These are phyloP conservation scores for Rhamphomyia laevipes DNA, from an alignment of 2,888 invertebrate species.

Conservation along the genomic window DNA sequence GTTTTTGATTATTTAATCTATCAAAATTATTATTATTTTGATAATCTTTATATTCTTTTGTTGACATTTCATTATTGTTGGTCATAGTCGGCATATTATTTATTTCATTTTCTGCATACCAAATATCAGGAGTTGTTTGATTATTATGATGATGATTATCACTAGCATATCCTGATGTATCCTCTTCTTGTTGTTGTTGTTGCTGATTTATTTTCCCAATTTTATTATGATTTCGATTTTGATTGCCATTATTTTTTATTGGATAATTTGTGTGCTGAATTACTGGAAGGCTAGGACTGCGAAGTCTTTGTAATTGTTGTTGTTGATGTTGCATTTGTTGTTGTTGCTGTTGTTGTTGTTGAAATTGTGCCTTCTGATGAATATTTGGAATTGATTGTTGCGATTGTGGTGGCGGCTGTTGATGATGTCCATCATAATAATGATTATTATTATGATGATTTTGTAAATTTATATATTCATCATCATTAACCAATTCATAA, in stretches of 20 bases:
- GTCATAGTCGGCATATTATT: slow-evolving; percentile 11
- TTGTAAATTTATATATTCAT: slow-evolving; percentile 2
- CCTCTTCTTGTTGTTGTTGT: slow-evolving; percentile 49
- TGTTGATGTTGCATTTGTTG: slow-evolving; percentile 3
- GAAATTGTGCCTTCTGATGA: too few relatives aligned
- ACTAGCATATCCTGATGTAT: slow-evolving; percentile 75
- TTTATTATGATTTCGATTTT: slow-evolving; percentile 17
- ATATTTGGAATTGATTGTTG: background rate
- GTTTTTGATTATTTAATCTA: too few relatives aligned
- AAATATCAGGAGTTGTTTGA: slow-evolving; percentile 39
- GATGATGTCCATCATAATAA: background rate
- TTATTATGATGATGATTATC: slow-evolving; percentile 46
- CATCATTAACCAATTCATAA: slow-evolving; percentile 9
- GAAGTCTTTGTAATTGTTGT: slow-evolving; percentile 16
- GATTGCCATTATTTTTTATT: slow-evolving; percentile 12
- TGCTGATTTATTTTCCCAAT: slow-evolving; percentile 10
- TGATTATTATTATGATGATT: background rate
- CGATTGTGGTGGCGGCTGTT: background rate
- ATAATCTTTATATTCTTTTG: slow-evolving; percentile 12
- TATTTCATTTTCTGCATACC: slow-evolving; percentile 27
- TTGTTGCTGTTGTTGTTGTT: background rate
- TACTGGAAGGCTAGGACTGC: slow-evolving; percentile 59
- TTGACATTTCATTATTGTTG: slow-evolving; percentile 20
- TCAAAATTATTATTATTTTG: slow-evolving; percentile 7
- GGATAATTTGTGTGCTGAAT: slow-evolving; percentile 39